Percentiles rank a stretch among this genome's conserved stretches.
Conservation (phyloP, 2,888 invertebrate species). For the Diplolepis rosae region DNA sequence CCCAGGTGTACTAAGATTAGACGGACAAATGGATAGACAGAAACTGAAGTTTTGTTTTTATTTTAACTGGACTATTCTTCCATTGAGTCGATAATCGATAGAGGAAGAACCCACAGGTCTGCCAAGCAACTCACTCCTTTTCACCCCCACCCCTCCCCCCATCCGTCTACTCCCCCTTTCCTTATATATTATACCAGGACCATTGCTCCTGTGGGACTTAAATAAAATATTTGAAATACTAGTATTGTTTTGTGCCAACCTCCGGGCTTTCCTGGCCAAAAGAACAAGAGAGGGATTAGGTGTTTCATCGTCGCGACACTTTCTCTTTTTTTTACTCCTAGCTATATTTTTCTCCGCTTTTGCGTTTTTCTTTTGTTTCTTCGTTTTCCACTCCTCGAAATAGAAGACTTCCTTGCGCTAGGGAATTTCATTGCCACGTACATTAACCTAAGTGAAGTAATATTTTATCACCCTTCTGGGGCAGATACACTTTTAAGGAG, state of each 20-base stretch:
- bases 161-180: neutral
- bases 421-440: constrained; percentile 26
- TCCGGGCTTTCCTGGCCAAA: constrained; percentile 42
- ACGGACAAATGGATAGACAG: constrained; percentile 12
- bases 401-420: constrained; percentile 14
- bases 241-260: constrained; percentile 64
- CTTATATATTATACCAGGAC: constrained; percentile 47
- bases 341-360: neutral
- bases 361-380: constrained; percentile 1
- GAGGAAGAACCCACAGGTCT: constrained; percentile 50
- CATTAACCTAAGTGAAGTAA: constrained; percentile 15
- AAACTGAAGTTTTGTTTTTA: constrained; percentile 27
- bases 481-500: neutral
- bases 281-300: constrained; percentile 44
- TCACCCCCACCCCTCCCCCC: constrained; percentile 35
- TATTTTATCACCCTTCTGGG: neutral
- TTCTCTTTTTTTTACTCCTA: constrained; percentile 34
- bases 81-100: constrained; percentile 68
- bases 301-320: constrained; percentile 45
- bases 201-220: constrained; percentile 64
- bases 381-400: neutral
- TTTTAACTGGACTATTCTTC: constrained; percentile 38
- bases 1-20: constrained; percentile 51
- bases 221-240: constrained; percentile 72
- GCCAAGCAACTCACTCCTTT: constrained; percentile 50